Percentiles rank a stretch among this genome's conserved stretches.
Evolutionary conservation across 2,797 vertebrate species (phyloP).

Genomic region (Dermochelys coriacea): DNA sequence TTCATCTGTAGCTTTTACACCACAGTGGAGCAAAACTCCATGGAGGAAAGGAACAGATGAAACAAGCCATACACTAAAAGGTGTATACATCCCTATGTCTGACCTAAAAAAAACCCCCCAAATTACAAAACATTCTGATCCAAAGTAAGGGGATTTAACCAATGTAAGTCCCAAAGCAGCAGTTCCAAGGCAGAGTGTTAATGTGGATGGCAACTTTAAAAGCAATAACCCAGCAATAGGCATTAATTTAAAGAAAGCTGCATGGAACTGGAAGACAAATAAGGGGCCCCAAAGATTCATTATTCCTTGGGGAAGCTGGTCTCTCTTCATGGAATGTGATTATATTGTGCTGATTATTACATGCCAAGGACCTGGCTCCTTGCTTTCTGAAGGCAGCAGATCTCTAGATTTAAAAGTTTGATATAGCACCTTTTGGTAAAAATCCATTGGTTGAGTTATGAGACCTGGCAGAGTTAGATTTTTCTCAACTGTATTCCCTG

Average conservation of each 20-base stretch:
- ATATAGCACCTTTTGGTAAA: not conserved
- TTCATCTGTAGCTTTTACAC: not conserved
- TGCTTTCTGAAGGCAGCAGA: not conserved
- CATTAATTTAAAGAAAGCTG: slow-evolving; percentile 59
- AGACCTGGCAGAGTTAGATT: not conserved
- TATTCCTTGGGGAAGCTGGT: slow-evolving; percentile 28
- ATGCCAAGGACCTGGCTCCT: not conserved
- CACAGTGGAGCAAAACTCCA: slow-evolving; percentile 23
- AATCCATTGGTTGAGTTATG: not conserved
- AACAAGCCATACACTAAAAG: not conserved
- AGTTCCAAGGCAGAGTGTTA: slow-evolving; percentile 30
- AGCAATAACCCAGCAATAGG: slow-evolving; percentile 47
- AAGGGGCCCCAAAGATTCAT: slow-evolving; percentile 39
- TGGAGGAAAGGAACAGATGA: not conserved
- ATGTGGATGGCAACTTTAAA: slow-evolving; percentile 64
- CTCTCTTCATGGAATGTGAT: not conserved
- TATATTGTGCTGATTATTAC: not conserved
- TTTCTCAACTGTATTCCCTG: not conserved
- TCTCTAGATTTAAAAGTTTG: not conserved
- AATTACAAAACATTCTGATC: slow-evolving; percentile 49
- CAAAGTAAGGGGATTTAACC: slow-evolving; percentile 35
- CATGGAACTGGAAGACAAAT: slow-evolving; percentile 19
- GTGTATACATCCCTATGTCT: slow-evolving; percentile 11
- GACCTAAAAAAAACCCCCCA: slow-evolving; percentile 37
- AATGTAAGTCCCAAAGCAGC: slow-evolving; percentile 47